Conservation (phyloP, 2,113 vertebrate species). For the Porphyrio hochstetteri region DNA sequence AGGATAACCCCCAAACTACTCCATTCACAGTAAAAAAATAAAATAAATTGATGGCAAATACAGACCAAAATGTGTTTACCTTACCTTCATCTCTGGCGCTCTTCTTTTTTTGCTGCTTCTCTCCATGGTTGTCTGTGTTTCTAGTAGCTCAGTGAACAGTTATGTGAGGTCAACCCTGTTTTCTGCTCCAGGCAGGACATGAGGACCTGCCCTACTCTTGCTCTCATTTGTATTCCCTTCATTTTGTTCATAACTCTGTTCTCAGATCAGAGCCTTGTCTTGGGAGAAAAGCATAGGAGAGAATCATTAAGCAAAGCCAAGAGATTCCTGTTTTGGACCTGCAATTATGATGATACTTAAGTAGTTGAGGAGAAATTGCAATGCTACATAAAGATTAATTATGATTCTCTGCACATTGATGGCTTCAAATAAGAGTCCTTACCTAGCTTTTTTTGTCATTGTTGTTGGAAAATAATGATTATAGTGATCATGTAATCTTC, state of each 20-base stretch:
- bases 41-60: not conserved
- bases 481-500: conserved; percentile 40
- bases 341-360: conserved; percentile 4
- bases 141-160: not conserved
- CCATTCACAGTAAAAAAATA: not conserved
- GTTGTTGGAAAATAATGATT: conserved; percentile 65
- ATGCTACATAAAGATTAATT: conserved; percentile 21
- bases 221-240: not conserved
- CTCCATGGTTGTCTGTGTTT: not conserved
- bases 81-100: not conserved
- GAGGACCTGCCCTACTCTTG: not conserved
- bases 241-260: not conserved
- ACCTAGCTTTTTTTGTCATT: not conserved
- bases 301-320: conserved; percentile 22
- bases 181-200: not conserved
- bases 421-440: conserved; percentile 44
- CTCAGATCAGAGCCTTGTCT: not conserved
- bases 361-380: not conserved
- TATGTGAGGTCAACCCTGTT: not conserved
- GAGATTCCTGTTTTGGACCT: conserved; percentile 25
- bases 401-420: not conserved
- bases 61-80: not conserved
- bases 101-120: not conserved
- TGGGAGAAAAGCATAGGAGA: not conserved
- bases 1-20: not conserved